Conservation (phyloP, 1,140 invertebrate genomes). For the Drosophila melanica region DNA sequence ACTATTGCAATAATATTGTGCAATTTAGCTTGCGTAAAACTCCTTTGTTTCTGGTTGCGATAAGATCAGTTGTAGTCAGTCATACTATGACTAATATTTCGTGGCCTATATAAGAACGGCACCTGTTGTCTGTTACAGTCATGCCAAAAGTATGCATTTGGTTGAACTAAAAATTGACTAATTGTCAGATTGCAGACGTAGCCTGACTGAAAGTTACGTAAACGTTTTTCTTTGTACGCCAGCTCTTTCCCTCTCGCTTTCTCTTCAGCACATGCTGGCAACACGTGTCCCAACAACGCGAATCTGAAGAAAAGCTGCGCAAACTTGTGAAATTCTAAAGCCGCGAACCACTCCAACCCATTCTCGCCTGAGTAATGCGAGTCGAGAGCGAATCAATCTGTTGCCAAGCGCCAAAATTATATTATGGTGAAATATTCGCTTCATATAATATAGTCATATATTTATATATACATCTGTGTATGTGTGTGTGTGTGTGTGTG, state of each 20-base stretch:
- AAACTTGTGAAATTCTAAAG: slow-evolving; percentile 27
- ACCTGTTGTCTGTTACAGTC: slow-evolving; percentile 25
- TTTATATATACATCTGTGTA: background rate
- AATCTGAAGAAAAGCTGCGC: slow-evolving; percentile 31
- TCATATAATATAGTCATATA: background rate
- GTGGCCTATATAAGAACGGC: slow-evolving; percentile 9
- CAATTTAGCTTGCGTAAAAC: background rate
- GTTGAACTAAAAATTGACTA: slow-evolving; percentile 29
- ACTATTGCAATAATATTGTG: background rate
- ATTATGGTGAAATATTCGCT: slow-evolving; percentile 26
- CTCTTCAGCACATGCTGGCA: background rate
- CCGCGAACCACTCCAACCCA: background rate
- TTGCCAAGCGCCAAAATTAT: slow-evolving; percentile 14
- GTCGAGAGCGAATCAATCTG: slow-evolving; percentile 2
- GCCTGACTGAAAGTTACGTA: slow-evolving; percentile 10
- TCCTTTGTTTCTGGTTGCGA: background rate
- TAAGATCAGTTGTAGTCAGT: background rate
- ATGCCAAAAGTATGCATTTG: slow-evolving; percentile 33
- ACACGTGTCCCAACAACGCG: slow-evolving; percentile 15
- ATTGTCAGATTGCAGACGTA: slow-evolving; percentile 10
- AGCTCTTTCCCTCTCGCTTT: background rate
- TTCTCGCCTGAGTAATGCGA: slow-evolving; percentile 29
- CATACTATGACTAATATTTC: slow-evolving; percentile 18
- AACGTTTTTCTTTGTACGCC: background rate
- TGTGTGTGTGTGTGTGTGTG: too few species aligned